Base-by-base conservation (phyloP, 2,797 vertebrate genomes). In the Pseudopleuronectes americanus region DNA sequence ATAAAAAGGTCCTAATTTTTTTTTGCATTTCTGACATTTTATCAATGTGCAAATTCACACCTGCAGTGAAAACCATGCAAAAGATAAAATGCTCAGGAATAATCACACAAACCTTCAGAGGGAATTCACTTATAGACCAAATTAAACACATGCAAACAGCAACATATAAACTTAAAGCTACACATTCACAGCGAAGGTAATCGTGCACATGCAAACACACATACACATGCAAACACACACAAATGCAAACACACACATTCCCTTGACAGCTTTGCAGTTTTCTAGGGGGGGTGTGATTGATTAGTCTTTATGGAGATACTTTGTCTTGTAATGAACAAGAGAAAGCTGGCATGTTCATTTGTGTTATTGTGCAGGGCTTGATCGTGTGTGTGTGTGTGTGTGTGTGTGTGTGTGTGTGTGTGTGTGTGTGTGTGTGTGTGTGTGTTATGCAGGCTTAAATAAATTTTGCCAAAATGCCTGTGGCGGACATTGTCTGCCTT, bases 401-500 rank as follows among this genome's bases (percentile, higher is more conserved):
- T 26, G 33, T 24, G 67, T 63, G 68, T 33, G 64, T 76, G 58
- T 1, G 61, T 45, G 58, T 53, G 86, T 57, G 63, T 64, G 71
- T 67, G 56, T 36, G 52, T 31, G 22, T 58, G 31, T 55, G 45
- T 53, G 45, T 38, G 66, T 63, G 62, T 33, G 61, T 76, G 59
- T 1, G 62, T 47, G 58, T 31, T 7, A 14, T 74, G 57, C 52
- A 73, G 49, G 65, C 70, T 65, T n/a, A 66, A 17, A 41, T 53
- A 36, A 33, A 6, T 54, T 65, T 55, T 71, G 65, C 49, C 53
- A 78, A 70, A 78, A 67, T 9, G 79, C 65, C 69, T 66, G 73
- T 77, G 80, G 80, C 75, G 41, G 79, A 76, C 62, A 52, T 67
- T 67, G 71, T 85, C 67, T 83, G 64, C 59, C 66, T 79, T 77